phyloP scores from a whole-genome alignment of 2,888 invertebrate genomes.

The Cepaea hortensis region DNA sequence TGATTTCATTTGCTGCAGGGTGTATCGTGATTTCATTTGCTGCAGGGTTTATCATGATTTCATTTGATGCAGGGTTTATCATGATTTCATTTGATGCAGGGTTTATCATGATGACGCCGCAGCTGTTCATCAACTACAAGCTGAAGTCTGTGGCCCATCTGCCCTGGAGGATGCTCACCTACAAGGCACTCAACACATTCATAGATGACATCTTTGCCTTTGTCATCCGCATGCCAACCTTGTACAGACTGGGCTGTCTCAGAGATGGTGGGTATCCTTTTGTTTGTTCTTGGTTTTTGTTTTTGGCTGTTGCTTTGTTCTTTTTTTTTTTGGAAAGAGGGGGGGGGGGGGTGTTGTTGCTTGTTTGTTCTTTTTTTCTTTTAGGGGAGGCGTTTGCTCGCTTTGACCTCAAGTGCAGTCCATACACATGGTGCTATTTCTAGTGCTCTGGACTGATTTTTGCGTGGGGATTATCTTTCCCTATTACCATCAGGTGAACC shows the following conservation, averaged over 20 bases:
- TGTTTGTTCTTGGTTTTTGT: neutral
- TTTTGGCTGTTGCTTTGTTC: neutral
- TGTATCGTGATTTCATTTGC: too few relatives aligned
- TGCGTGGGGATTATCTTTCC: too few relatives aligned
- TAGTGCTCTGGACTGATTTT: too few relatives aligned
- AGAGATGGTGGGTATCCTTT: conserved; percentile 84
- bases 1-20: too few relatives aligned
- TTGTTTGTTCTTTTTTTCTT: too few relatives aligned
- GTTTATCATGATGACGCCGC: conserved; percentile 99
- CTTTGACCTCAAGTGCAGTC: too few relatives aligned
- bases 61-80: neutral
- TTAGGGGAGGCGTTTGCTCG: too few relatives aligned
- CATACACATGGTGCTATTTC: too few relatives aligned
- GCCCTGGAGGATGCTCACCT: conserved; percentile 99
- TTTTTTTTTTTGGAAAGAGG: conserved; percentile 62
- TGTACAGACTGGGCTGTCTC: conserved; percentile 98
- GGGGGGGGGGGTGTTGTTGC: too few relatives aligned
- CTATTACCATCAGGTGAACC: too few relatives aligned
- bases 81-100: conserved; percentile 78
- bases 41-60: too few relatives aligned
- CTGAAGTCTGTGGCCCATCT: conserved; percentile 98
- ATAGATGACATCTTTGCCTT: conserved; percentile 99
- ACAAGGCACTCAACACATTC: conserved; percentile 99
- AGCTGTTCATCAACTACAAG: conserved; percentile 99
- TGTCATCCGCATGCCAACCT: conserved; percentile 99